phyloP scores from a whole-genome alignment of 2,797 vertebrate genomes.

The Epinephelus awoara region DNA sequence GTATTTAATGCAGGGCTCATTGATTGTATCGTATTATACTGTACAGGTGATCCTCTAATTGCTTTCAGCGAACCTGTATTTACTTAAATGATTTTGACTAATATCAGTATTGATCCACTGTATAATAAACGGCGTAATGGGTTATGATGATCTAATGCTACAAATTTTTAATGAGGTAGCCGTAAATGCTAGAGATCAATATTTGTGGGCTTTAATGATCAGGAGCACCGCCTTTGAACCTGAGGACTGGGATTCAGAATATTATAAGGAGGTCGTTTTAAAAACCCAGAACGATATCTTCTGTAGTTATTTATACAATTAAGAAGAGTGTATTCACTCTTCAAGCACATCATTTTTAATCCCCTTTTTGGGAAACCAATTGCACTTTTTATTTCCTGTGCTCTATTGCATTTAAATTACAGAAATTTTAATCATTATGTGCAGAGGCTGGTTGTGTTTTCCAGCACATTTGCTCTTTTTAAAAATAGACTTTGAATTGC shows the following conservation, averaged over 20 bases:
- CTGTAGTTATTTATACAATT: neutral
- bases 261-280: neutral
- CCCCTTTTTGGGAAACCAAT: neutral
- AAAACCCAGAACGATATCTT: neutral
- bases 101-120: slow-evolving; percentile 14
- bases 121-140: neutral
- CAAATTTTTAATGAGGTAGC: slow-evolving; percentile 21
- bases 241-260: neutral
- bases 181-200: slow-evolving; percentile 23
- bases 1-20: neutral
- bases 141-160: slow-evolving; percentile 1
- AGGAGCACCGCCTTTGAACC: slow-evolving; percentile 14
- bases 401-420: neutral
- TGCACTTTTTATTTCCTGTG: slow-evolving; percentile 1
- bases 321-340: neutral
- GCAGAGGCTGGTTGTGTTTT: neutral
- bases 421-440: neutral
- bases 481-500: neutral
- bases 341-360: neutral
- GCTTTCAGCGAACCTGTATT: neutral
- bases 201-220: slow-evolving; percentile 8
- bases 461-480: neutral
- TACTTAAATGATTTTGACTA: slow-evolving; percentile 9
- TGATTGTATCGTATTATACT: neutral
- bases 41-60: slow-evolving; percentile 11